Evolutionary conservation across 2,113 vertebrate genomes (phyloP).

Genomic region (Callochromis pleurospilus): DNA sequence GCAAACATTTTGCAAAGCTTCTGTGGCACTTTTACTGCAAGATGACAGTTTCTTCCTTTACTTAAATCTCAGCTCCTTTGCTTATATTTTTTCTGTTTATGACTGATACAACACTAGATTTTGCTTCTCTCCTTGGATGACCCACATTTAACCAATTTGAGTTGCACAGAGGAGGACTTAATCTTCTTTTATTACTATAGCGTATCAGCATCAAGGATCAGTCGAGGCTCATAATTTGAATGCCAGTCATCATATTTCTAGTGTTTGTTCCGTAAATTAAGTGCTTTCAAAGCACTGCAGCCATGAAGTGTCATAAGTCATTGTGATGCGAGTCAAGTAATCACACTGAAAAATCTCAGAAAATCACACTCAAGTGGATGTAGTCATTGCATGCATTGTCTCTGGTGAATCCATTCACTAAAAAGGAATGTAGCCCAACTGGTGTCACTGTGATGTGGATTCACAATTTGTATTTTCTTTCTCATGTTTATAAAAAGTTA

Average conservation of each 20-base stretch:
- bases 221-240: not conserved
- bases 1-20: constrained; percentile 10
- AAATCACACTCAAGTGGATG: not conserved
- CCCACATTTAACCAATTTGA: not conserved
- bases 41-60: not conserved
- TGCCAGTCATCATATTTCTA: not conserved
- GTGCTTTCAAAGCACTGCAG: constrained; percentile 13
- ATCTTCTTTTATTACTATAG: not conserved
- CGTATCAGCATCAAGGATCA: not conserved
- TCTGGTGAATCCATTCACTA: not conserved
- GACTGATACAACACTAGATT: not conserved
- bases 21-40: not conserved
- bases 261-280: constrained; percentile 5
- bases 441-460: not conserved
- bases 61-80: not conserved
- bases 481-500: not conserved
- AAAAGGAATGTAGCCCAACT: constrained; percentile 39
- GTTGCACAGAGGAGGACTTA: not conserved
- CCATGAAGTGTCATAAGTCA: not conserved
- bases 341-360: not conserved
- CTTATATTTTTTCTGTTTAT: not conserved
- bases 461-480: not conserved
- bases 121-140: not conserved
- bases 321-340: not conserved
- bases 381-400: not conserved